These are phyloP conservation scores for Diplolepis rosae DNA, from an alignment of 2,888 invertebrate genomes.

Conservation along the genomic window DNA sequence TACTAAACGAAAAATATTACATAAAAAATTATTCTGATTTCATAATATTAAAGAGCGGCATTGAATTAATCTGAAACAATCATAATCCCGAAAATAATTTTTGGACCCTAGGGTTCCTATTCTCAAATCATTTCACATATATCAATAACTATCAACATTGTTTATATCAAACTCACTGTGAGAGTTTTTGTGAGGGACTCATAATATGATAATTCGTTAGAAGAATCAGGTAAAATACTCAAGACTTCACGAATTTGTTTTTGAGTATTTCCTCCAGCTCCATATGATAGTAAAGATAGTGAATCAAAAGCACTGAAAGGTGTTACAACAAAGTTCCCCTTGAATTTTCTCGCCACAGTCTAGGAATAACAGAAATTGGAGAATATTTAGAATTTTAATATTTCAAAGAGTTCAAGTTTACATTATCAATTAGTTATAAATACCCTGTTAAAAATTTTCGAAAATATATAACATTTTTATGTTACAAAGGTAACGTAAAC, in stretches of 20 bases:
- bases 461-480: too few relatives aligned
- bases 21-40: too few relatives aligned
- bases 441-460: too few relatives aligned
- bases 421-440: too few relatives aligned
- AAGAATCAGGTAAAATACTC: not conserved
- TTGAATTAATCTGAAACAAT: too few relatives aligned
- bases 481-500: too few relatives aligned
- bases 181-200: not conserved
- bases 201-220: not conserved
- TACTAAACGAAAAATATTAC: too few relatives aligned
- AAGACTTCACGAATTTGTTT: conserved; percentile 49
- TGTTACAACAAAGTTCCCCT: conserved; percentile 38
- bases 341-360: conserved; percentile 1
- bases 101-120: too few relatives aligned
- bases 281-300: conserved; percentile 64
- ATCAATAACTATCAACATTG: not conserved
- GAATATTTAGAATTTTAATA: too few relatives aligned
- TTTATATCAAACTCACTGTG: not conserved
- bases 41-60: too few relatives aligned
- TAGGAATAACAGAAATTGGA: not conserved
- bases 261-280: conserved; percentile 60
- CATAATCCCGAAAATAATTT: too few relatives aligned
- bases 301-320: conserved; percentile 67
- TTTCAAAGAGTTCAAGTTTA: too few relatives aligned
- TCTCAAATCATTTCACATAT: not conserved